Evolutionary conservation across 2,888 invertebrate genomes (phyloP).

Genomic region (Helicoverpa assulta): DNA sequence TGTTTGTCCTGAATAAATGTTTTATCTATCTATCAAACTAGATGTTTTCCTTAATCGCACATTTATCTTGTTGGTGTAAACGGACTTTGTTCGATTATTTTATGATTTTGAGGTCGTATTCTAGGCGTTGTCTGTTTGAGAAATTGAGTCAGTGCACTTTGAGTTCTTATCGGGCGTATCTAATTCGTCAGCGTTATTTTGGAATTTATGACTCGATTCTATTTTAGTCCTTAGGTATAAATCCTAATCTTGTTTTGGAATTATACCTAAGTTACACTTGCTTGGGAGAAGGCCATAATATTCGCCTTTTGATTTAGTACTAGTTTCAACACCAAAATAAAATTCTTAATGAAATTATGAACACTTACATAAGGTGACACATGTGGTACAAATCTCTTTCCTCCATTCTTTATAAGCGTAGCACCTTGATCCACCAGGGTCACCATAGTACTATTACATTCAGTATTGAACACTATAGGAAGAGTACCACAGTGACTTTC

Average conservation of each 20-base stretch:
- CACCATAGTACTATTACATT: slow-evolving; percentile 63
- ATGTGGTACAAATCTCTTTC: slow-evolving; percentile 80
- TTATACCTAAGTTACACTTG: too few relatives aligned
- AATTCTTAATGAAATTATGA: neutral
- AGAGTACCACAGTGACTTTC: slow-evolving; percentile 83
- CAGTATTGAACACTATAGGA: slow-evolving; percentile 75
- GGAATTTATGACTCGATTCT: too few relatives aligned
- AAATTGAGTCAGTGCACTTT: neutral
- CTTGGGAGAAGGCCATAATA: too few relatives aligned
- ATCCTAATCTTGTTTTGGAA: too few relatives aligned
- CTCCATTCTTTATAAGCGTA: slow-evolving; percentile 63
- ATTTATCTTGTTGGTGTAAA: too few relatives aligned
- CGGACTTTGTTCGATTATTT: neutral
- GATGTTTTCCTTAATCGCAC: too few relatives aligned
- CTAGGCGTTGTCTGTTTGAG: neutral
- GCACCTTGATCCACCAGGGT: slow-evolving; percentile 65
- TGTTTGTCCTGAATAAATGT: too few relatives aligned
- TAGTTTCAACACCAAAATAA: too few relatives aligned
- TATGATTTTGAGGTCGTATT: neutral
- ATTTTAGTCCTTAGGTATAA: too few relatives aligned
- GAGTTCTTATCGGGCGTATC: neutral
- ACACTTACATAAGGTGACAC: slow-evolving; percentile 84
- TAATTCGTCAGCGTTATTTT: neutral
- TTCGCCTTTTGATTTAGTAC: too few relatives aligned
- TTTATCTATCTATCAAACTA: too few relatives aligned